Evolutionary conservation across 2,797 vertebrate species (phyloP), one percentile per base, ranked within the genome.

Genomic region (Oreochromis mossambicus): DNA sequence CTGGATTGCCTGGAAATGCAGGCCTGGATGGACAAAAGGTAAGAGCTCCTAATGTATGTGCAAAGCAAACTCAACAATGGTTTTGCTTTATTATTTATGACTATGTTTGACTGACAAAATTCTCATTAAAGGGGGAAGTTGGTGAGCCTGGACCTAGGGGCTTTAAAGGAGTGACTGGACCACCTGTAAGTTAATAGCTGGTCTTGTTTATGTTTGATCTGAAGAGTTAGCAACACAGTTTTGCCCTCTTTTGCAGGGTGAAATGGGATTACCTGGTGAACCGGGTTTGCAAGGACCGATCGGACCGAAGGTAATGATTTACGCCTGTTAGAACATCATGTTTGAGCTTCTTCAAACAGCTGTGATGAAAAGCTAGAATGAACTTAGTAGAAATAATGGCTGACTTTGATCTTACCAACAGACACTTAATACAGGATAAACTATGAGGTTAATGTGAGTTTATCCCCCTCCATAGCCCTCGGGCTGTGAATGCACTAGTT

Each of bases 11-110:
- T 94, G 98, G 98, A 95, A 96, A 81, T 93, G 95, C 95, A 85
- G 98, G 98, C 54, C 78, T 94, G 83, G 93, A 92, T 85, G 98
- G 98, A 92, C 95, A 95, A 90, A 99, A 99, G 97, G 98, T 84
- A 83, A 87, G 12, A 73, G 7, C 17, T 52, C 36, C 5, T 17
- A 58, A 50, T 51, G 1, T 51, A 24, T 73, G 55, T 77, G 15
- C 9, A 73, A 82, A 83, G n/a, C 19, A 13, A 83, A 55, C 1
- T 2, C 4, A 68, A 19, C n/a, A 81, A 4, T 8, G 5, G 12
- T 80, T 78, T 78, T 48, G 12, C 3, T 15, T 73, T 4, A 26
- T 54, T 75, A 14, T 50, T 8, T 79, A 13, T 52, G 26, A 75
- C 58, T 48, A 13, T 55, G 5, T 78, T 82, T 85, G 51, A 50